phyloP scores from a whole-genome alignment of 1,140 invertebrate species.

The Planococcus citri region DNA sequence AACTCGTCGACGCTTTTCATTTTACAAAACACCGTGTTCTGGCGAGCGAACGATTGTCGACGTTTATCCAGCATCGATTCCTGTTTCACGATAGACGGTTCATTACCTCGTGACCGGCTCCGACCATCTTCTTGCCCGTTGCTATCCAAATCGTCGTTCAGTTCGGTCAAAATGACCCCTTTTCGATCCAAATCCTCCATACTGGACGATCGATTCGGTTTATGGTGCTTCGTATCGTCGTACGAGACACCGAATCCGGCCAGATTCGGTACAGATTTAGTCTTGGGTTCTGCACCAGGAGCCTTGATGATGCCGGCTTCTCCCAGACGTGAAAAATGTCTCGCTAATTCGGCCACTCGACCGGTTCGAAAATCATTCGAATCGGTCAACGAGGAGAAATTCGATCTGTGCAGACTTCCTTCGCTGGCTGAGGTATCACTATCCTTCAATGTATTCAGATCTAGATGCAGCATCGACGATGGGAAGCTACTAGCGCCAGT shows the following conservation, averaged over 20 bases:
- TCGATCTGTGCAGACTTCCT: neutral
- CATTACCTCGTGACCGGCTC: no score
- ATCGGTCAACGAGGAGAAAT: neutral
- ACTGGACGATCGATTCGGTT: neutral
- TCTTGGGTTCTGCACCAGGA: neutral
- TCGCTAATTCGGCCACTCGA: slow-evolving; percentile 45
- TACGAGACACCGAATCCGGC: neutral
- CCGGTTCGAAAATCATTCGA: slow-evolving; percentile 33
- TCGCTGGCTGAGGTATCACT: slow-evolving; percentile 6
- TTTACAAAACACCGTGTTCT: slow-evolving; percentile 19
- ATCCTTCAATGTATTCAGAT: slow-evolving; percentile 1
- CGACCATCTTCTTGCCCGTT: neutral
- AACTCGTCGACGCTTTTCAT: slow-evolving; percentile 29
- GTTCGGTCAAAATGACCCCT: slow-evolving; percentile 9
- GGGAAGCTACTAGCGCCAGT: neutral
- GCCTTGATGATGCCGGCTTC: slow-evolving; percentile 34
- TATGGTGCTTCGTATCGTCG: neutral
- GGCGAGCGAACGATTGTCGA: slow-evolving; percentile 17
- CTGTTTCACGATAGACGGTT: neutral
- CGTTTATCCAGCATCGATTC: neutral
- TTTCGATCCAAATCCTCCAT: neutral
- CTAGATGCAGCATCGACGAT: neutral
- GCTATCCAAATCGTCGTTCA: neutral
- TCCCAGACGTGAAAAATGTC: slow-evolving; percentile 42
- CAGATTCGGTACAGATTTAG: slow-evolving; percentile 5